Evolutionary conservation across 2,888 invertebrate species (phyloP).

Genomic region (Smittia aterrima): DNA sequence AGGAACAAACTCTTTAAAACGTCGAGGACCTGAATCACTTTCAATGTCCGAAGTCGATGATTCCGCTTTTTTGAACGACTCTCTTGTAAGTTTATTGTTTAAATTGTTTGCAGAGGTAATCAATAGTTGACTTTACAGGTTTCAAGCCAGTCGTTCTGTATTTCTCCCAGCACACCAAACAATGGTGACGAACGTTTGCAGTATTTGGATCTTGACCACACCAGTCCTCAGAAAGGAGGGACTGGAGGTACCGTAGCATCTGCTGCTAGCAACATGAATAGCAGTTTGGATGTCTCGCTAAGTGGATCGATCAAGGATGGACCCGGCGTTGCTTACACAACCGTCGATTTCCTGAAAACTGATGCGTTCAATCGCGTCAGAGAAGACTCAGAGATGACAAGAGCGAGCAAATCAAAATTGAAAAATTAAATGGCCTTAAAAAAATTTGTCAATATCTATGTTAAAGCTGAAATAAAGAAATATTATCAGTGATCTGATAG

Average conservation of each 20-base stretch:
- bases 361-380: slow-evolving; percentile 86
- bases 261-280: slow-evolving; percentile 51
- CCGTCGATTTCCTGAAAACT: slow-evolving; percentile 91
- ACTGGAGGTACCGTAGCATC: slow-evolving; percentile 50
- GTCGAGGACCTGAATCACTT: slow-evolving; percentile 49
- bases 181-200: slow-evolving; percentile 58
- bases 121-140: slow-evolving; percentile 12
- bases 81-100: slow-evolving; percentile 26
- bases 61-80: slow-evolving; percentile 5
- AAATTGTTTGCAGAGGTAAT: neutral
- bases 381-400: slow-evolving; percentile 72
- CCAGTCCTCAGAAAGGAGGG: slow-evolving; percentile 44
- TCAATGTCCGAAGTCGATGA: slow-evolving; percentile 39
- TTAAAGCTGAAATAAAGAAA: neutral
- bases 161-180: slow-evolving; percentile 42
- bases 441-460: neutral
- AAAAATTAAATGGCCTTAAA: slow-evolving; percentile 26
- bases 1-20: slow-evolving; percentile 45
- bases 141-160: slow-evolving; percentile 27
- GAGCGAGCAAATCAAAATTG: slow-evolving; percentile 48
- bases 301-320: slow-evolving; percentile 7
- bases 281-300: slow-evolving; percentile 18
- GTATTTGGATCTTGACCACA: slow-evolving; percentile 79
- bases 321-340: slow-evolving; percentile 72
- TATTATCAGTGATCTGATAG: neutral